Evolutionary conservation across 2,113 vertebrate genomes (phyloP).

Genomic region (Syrmaticus mikado): DNA sequence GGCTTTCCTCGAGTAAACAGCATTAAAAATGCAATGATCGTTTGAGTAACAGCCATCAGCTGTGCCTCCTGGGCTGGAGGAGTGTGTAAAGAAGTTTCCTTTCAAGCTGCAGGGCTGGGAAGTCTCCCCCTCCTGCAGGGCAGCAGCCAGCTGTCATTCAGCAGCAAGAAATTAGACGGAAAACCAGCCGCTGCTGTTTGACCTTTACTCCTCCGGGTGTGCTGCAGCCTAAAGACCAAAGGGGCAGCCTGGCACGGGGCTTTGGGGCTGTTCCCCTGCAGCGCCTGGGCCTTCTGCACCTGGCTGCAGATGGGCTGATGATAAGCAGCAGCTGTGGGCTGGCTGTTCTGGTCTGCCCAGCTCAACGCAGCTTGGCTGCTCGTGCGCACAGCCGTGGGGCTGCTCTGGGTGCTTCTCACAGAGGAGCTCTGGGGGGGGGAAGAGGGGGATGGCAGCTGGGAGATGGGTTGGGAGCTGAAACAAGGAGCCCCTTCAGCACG

Average conservation of each 20-base stretch:
- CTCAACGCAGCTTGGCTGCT: neutral
- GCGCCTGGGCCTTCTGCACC: neutral
- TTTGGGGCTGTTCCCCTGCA: neutral
- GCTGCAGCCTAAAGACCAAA: neutral
- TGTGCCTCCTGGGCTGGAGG: neutral
- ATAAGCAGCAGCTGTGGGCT: neutral
- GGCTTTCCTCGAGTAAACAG: conserved; percentile 4
- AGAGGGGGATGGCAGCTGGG: neutral
- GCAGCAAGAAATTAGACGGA: neutral
- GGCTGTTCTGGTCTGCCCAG: no score
- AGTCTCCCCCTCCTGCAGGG: neutral
- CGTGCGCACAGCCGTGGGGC: rapidly evolving
- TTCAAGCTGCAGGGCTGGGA: neutral
- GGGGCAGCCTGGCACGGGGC: neutral
- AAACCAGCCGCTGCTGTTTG: neutral
- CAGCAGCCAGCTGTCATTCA: neutral
- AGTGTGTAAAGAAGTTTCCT: neutral
- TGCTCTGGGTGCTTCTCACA: neutral
- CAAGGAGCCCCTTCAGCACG: neutral
- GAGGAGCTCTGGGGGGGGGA: neutral
- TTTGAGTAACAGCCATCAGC: neutral
- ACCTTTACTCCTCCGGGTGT: neutral
- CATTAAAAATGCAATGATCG: conserved; percentile 39
- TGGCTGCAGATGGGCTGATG: neutral
- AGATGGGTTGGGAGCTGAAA: neutral